A percentile compares a stretch with the other conserved stretches of the same genome.
phyloP scores from a whole-genome alignment of 2,113 vertebrate genomes.

The Tyrannus savana region DNA sequence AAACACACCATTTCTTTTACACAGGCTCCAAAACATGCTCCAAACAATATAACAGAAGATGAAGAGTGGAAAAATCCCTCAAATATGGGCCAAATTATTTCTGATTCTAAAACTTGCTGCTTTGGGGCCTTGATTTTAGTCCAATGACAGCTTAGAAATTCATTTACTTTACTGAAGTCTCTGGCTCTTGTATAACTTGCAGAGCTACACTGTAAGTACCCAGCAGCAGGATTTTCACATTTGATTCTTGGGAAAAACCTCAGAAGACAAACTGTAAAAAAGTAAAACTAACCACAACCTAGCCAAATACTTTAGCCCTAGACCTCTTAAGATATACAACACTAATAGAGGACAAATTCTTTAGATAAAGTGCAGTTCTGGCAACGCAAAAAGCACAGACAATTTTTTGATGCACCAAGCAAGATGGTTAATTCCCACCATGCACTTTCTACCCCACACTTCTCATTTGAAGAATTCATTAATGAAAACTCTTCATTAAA shows the following conservation, averaged over 20 bases:
- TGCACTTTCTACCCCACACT: background rate
- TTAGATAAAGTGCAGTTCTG: constrained; percentile 43
- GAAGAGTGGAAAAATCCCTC: background rate
- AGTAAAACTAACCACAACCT: background rate
- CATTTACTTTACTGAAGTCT: background rate
- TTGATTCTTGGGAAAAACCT: background rate
- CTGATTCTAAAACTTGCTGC: background rate
- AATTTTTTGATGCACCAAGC: constrained; percentile 9
- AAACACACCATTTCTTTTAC: background rate
- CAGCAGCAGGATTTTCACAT: background rate
- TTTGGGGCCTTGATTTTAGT: background rate
- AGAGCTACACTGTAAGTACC: background rate
- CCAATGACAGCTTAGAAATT: background rate
- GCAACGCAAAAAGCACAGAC: constrained; percentile 20
- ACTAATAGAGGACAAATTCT: background rate
- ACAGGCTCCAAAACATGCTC: background rate
- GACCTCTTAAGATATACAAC: background rate
- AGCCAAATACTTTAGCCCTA: background rate
- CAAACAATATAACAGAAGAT: background rate
- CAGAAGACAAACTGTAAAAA: background rate
- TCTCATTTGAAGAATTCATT: background rate
- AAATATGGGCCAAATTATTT: background rate
- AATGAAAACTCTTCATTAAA: background rate
- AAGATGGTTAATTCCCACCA: background rate
- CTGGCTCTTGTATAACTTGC: background rate